Conservation (phyloP, 2,888 invertebrate species). For the Dyspetes luteomarginatus region DNA sequence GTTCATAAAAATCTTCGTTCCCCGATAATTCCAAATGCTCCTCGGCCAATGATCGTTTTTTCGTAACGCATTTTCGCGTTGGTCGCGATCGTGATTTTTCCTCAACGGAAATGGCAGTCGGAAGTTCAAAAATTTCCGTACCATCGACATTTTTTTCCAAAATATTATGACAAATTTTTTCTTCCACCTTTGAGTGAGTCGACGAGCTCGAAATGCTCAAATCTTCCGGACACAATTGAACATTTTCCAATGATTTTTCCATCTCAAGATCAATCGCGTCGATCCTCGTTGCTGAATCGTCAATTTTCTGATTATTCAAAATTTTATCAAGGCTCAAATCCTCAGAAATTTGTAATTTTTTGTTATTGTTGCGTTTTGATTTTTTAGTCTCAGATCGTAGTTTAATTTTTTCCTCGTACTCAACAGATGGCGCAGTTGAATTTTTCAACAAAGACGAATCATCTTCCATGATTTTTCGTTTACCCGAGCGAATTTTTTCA, state of each 20-base stretch:
- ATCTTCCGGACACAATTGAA: conserved; percentile 5
- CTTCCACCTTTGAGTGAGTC: neutral
- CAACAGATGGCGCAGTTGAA: neutral
- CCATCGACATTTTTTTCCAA: neutral
- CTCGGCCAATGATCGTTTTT: conserved; percentile 68
- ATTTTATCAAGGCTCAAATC: conserved; percentile 10
- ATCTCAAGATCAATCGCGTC: neutral
- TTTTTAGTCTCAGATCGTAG: conserved; percentile 57
- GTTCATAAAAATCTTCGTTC: conserved; percentile 45
- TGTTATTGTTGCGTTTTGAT: conserved; percentile 50
- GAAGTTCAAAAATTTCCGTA: neutral
- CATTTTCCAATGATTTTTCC: neutral
- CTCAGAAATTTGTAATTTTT: conserved; percentile 9
- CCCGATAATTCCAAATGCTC: conserved; percentile 63
- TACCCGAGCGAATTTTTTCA: conserved; percentile 63
- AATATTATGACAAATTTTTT: too few relatives aligned
- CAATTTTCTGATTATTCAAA: neutral
- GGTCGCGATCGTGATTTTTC: conserved; percentile 56
- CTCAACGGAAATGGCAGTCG: neutral
- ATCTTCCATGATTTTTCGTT: conserved; percentile 69
- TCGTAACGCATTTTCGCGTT: conserved; percentile 66
- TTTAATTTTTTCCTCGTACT: conserved; percentile 17
- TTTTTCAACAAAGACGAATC: neutral
- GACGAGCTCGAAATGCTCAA: neutral
- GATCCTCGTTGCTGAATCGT: too few relatives aligned